phyloP scores from a whole-genome alignment of 2,113 vertebrate genomes.

The Chauna torquata region DNA sequence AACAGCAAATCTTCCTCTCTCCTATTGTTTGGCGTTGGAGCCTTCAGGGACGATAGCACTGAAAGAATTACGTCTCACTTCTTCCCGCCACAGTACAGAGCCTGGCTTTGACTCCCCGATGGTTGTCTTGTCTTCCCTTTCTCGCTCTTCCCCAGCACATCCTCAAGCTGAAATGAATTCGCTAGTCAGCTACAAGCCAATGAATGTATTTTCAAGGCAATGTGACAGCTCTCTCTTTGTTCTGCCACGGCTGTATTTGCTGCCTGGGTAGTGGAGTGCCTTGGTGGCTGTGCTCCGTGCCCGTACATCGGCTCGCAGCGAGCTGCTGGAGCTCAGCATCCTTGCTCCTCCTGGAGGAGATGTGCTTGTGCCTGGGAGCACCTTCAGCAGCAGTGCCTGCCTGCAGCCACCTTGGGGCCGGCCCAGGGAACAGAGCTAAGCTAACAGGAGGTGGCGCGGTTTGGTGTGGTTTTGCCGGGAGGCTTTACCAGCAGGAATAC shows the following conservation, averaged over 20 bases:
- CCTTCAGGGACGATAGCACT: slow-evolving; percentile 15
- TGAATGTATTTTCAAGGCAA: background rate
- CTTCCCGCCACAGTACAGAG: background rate
- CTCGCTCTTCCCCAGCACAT: background rate
- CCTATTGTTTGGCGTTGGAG: background rate
- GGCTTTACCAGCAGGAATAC: background rate
- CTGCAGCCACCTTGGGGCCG: background rate
- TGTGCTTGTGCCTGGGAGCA: background rate
- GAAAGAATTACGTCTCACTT: background rate
- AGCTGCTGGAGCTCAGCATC: background rate
- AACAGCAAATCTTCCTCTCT: background rate
- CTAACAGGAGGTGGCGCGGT: background rate
- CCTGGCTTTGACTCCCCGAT: background rate
- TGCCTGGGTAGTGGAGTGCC: background rate
- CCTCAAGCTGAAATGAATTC: background rate
- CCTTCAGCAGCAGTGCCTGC: background rate
- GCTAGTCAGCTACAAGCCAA: background rate
- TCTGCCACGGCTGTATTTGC: background rate
- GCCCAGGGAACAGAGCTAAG: background rate
- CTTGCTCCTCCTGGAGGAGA: background rate
- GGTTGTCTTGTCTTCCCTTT: background rate
- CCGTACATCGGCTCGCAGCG: fast-evolving
- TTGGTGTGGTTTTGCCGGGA: background rate
- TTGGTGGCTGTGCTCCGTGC: background rate
- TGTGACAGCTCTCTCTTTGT: background rate